phyloP scores from a whole-genome alignment of 2,113 vertebrate genomes.

The Triplophysa dalaica region DNA sequence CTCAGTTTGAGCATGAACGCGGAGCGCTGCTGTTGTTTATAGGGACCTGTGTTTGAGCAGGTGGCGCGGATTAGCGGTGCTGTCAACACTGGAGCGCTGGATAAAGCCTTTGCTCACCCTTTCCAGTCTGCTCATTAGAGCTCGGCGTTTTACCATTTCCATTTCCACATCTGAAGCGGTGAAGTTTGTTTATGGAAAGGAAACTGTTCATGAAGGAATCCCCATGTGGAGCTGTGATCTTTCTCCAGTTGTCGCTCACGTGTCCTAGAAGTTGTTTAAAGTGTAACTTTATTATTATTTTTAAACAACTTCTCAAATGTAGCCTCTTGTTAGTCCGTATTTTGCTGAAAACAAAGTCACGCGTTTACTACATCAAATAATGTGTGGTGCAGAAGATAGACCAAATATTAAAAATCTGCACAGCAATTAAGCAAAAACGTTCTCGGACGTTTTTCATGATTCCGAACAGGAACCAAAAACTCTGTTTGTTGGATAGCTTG shows the following conservation, averaged over 20 bases:
- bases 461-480: too few relatives aligned
- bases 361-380: background rate
- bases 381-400: too few relatives aligned
- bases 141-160: conserved; percentile 64
- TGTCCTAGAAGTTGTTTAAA: background rate
- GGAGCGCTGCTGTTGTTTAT: conserved; percentile 72
- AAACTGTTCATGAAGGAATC: background rate
- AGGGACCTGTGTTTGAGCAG: conserved; percentile 90
- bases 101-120: conserved; percentile 75
- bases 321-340: too few relatives aligned
- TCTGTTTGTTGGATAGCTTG: too few relatives aligned
- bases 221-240: conserved; percentile 22
- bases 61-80: conserved; percentile 97
- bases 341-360: too few relatives aligned
- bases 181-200: conserved; percentile 7
- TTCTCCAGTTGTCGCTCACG: conserved; percentile 2
- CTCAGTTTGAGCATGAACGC: conserved; percentile 67
- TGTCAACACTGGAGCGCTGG: conserved; percentile 88
- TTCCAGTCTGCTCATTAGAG: conserved; percentile 63
- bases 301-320: too few relatives aligned
- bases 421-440: too few relatives aligned
- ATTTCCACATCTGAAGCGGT: conserved; percentile 31
- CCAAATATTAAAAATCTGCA: too few relatives aligned
- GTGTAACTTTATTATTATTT: background rate
- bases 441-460: too few relatives aligned